Evolutionary conservation across 64 coral and sea anemone genomes (phyloP).

Genomic region (Dendrophyllia cribrosa): DNA sequence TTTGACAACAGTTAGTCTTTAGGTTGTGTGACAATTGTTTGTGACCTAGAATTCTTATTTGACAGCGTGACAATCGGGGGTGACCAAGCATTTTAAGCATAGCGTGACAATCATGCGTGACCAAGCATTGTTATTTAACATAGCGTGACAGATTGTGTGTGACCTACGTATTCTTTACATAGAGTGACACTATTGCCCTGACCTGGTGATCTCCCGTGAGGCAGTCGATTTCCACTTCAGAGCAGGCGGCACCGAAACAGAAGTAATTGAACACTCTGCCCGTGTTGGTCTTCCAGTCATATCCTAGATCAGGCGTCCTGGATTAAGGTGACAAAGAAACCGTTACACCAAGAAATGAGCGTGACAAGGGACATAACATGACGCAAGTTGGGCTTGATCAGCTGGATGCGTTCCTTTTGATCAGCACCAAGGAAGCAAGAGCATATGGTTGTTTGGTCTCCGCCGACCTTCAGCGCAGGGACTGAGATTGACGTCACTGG

Average conservation of each 20-base stretch:
- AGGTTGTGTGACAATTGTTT: too few species aligned
- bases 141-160: neutral
- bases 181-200: neutral
- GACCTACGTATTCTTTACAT: neutral
- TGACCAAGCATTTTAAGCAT: neutral
- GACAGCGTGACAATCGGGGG: too few species aligned
- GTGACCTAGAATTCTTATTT: too few species aligned
- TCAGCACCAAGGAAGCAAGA: too few species aligned
- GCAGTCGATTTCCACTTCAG: constrained; percentile 74
- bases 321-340: neutral
- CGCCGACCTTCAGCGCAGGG: too few species aligned
- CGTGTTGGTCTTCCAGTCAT: constrained; percentile 56
- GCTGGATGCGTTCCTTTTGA: too few species aligned
- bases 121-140: neutral
- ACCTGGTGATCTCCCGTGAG: constrained; percentile 80
- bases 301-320: constrained; percentile 63
- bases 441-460: too few species aligned
- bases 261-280: constrained; percentile 67
- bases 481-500: too few species aligned
- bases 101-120: neutral
- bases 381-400: too few species aligned
- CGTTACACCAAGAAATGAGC: neutral
- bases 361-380: too few species aligned
- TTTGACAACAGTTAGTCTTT: too few species aligned
- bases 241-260: constrained; percentile 63